Percentiles rank a stretch among this genome's conserved stretches.
Conservation (phyloP, 2,113 vertebrate species). For the Corapipo altera region DNA sequence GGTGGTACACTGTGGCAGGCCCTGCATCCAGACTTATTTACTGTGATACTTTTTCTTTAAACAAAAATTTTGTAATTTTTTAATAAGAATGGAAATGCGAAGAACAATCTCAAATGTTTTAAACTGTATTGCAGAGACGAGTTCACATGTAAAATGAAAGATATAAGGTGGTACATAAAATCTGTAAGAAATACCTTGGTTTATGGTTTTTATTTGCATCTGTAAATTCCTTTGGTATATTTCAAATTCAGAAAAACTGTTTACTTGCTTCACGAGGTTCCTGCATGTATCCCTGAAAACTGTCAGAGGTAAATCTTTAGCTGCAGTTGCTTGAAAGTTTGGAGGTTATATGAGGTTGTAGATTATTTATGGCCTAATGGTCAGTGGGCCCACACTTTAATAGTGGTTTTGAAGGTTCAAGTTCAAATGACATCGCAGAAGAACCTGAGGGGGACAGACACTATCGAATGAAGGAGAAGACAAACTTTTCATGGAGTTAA, state of each 20-base stretch:
- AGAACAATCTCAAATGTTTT: constrained; percentile 27
- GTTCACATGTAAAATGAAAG: constrained; percentile 34
- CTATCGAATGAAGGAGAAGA: not conserved
- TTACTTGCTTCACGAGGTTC: not conserved
- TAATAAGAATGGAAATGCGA: constrained; percentile 6
- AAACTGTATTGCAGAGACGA: constrained; percentile 19
- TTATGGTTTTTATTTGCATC: constrained; percentile 32
- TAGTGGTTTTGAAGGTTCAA: not conserved
- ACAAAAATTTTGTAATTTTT: not conserved
- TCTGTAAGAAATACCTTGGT: not conserved
- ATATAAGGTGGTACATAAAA: constrained; percentile 1
- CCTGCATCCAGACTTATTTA: not conserved
- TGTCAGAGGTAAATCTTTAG: not conserved
- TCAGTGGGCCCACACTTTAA: not conserved
- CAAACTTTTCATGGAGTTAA: not conserved
- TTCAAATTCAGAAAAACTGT: not conserved
- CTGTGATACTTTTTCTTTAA: not conserved
- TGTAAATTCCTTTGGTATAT: not conserved
- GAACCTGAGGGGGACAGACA: not conserved
- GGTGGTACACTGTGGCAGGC: not conserved
- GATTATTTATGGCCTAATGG: not conserved
- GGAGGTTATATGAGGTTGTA: not conserved
- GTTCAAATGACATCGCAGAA: not conserved
- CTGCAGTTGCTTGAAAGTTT: not conserved
- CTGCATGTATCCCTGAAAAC: not conserved